Base-by-base conservation (phyloP, 2,797 vertebrate species). In the Eleutherodactylus coqui region DNA sequence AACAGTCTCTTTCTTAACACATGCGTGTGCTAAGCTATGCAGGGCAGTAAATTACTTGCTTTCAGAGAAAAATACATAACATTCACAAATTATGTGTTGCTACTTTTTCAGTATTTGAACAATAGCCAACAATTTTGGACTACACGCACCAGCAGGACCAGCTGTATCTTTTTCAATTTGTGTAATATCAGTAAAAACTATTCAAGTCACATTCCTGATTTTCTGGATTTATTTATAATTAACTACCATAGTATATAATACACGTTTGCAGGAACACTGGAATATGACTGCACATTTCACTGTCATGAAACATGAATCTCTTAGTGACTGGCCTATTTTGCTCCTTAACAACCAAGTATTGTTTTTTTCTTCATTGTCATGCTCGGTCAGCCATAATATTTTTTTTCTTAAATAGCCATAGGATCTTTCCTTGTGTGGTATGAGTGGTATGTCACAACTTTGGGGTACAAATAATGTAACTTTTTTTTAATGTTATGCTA, bases 171-270 rank as follows among this genome's bases (percentile, higher is more conserved):
- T n/a, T 47, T 53, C 72, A 38, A 53, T 47, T 81, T 55, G 55
- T 72, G 49, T 41, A 82, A 10, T 14, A 10, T 27, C 32, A 27
- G n/a, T 43, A 55, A 38, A 79, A 60, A 14, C 1, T 14, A 60
- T 60, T 79, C 49, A 77, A 77, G 27, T 77, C 49, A 77, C 32
- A 32, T n/a, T n/a, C n/a, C 34, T 79, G 24, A 80, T 67, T 70
- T 53, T 51, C 27, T 70, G 32, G 34, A 29, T 47, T 64, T 64
- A 58, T 21, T 67, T 81, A 21, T 58, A 13, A 7, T 34, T n/a
- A 9, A 36, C 24, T 36, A 10, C 13, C 6, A n/a, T 58, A 58
- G 24, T n/a, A n/a, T n/a, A n/a, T n/a, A n/a, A n/a, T n/a, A n/a
- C n/a, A 27, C 27, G 55, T n/a, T 58, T n/a, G 27, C 27, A 58